Evolutionary conservation across 2,113 vertebrate species (phyloP).

Genomic region (Pluvialis apricaria): DNA sequence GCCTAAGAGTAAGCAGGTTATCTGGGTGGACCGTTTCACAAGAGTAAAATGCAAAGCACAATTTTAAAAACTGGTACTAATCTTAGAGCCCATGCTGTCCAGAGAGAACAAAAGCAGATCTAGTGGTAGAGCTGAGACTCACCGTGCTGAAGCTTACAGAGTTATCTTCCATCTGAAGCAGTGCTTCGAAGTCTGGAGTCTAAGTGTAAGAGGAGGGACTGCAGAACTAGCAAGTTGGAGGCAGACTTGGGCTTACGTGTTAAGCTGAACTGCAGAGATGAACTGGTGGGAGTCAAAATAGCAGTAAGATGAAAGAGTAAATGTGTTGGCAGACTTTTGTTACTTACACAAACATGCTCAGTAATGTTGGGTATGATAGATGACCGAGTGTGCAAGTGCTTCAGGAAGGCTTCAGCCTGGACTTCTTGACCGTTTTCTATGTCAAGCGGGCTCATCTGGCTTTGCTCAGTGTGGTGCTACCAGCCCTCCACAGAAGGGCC

Average conservation of each 20-base stretch:
- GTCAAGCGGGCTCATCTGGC: background rate
- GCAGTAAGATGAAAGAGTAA: background rate
- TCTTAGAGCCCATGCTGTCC: background rate
- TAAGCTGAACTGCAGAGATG: background rate
- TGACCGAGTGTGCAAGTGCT: background rate
- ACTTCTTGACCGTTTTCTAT: rapidly evolving
- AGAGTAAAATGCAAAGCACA: background rate
- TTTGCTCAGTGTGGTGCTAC: background rate
- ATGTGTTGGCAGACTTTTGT: background rate
- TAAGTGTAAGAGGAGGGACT: background rate
- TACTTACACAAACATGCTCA: background rate
- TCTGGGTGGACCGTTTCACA: background rate
- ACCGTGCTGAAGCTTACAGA: background rate
- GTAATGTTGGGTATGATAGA: background rate
- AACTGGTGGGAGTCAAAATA: background rate
- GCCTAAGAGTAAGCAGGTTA: background rate
- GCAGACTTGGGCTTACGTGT: background rate
- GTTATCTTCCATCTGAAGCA: background rate
- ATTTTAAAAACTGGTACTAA: background rate
- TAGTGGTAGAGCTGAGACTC: background rate
- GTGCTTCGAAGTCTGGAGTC: background rate
- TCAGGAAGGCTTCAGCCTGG: background rate
- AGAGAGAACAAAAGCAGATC: background rate
- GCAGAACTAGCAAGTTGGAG: background rate
- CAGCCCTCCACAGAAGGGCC: background rate